Conservation (phyloP, 2,888 invertebrate genomes). For the Dromius quadrimaculatus region DNA sequence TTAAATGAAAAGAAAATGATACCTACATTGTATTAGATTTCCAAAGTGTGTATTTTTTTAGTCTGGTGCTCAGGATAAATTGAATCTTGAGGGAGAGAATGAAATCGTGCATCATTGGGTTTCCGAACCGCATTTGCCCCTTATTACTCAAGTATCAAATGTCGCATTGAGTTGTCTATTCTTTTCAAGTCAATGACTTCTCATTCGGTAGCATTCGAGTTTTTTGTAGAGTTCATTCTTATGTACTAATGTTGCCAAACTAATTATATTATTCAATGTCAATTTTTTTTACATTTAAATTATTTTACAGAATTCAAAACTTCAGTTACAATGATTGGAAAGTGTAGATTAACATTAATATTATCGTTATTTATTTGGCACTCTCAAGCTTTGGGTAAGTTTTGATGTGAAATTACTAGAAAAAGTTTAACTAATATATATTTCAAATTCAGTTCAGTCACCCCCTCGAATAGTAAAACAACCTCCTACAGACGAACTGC, state of each 20-base stretch:
- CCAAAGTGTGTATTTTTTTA: not conserved
- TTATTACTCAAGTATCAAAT: conserved; percentile 8
- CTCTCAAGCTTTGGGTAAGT: conserved; percentile 45
- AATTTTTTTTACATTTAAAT: not conserved
- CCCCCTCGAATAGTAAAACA: conserved; percentile 94
- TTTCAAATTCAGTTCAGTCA: conserved; percentile 77
- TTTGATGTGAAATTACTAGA: not conserved
- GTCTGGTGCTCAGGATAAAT: not conserved
- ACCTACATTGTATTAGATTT: not conserved
- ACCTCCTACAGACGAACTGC: conserved; percentile 89
- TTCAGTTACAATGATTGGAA: conserved; percentile 46
- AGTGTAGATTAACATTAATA: conserved; percentile 35
- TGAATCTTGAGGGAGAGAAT: conserved; percentile 8
- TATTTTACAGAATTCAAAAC: conserved; percentile 40
- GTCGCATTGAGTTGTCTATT: not conserved
- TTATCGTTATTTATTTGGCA: conserved; percentile 35
- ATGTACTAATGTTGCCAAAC: conserved; percentile 2
- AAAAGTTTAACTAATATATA: not conserved
- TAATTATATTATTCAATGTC: too few species aligned
- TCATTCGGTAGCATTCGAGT: not conserved
- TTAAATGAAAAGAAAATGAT: not conserved
- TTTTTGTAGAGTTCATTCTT: not conserved
- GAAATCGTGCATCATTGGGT: conserved; percentile 14
- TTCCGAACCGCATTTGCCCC: not conserved
- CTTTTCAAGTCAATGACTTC: conserved; percentile 9